Evolutionary conservation across 2,113 vertebrate species (phyloP), one percentile per base, ranked within the genome.

Genomic region (Platysternon megacephalum): DNA sequence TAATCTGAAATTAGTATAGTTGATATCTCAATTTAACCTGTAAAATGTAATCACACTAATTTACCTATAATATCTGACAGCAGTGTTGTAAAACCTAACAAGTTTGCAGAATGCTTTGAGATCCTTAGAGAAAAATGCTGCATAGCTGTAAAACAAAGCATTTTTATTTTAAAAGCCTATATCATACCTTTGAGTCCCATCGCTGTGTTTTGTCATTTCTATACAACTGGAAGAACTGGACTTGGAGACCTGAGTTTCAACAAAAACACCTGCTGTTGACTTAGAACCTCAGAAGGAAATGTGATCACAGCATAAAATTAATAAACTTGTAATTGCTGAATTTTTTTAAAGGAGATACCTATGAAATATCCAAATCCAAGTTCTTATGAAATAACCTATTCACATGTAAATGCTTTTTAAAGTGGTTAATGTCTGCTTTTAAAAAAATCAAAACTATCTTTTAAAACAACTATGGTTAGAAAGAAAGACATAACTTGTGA

Each of bases 401-500:
- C 14, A 92, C 93, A 96, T 97, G 87, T 95, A 98, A 98, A 97
- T 94, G 95, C 84, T 93, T 96, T 95, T 97, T 98, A 98, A 98
- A 97, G 96, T 94, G 88, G 96, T 82, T 72, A 96, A 80, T 97
- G 94, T 94, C 97, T 96, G 88, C 92, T 97, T 96, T 80, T 87
- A 91, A 97, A 95, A 97, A 96, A 94, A 96, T 94, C 97, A 51
- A 61, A 72, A 85, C 88, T 92, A n/a, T 88, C 82, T 53, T 85
- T 96, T 95, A 97, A 97, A 95, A 93, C 96, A 97, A 97, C 97
- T 98, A 98, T 1, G 79, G 96, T 96, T 97, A 93, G 94, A 97
- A 98, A 97, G 95, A 96, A 97, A 98, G 96, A 97, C 97, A 97
- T 85, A 97, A 97, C 97, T 98, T 97, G 96, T 98, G 98, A 98